Conservation (phyloP, 2,888 invertebrate genomes). For the Drosophila percnosoma region DNA sequence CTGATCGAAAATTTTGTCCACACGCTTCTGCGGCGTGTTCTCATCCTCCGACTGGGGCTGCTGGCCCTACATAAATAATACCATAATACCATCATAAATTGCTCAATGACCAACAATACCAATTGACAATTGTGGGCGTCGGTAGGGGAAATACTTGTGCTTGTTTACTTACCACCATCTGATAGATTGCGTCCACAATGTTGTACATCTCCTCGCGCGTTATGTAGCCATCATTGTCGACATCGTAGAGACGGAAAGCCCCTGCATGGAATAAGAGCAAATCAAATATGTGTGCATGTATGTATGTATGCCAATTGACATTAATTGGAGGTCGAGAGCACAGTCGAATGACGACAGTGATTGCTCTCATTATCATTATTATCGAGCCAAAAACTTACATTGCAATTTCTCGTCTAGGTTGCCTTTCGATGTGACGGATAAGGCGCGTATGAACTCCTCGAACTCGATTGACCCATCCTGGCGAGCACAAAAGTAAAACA, state of each 20-base stretch:
- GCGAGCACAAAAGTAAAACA: slow-evolving; percentile 20
- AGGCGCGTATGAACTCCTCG: slow-evolving; percentile 98
- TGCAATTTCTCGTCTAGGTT: slow-evolving; percentile 99
- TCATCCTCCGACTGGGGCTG: slow-evolving; percentile 95
- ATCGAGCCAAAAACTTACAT: slow-evolving; percentile 89
- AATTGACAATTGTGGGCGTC: background rate
- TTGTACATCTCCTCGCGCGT: slow-evolving; percentile 98
- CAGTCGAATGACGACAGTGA: slow-evolving; percentile 16
- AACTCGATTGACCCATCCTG: slow-evolving; percentile 99
- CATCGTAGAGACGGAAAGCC: slow-evolving; percentile 98
- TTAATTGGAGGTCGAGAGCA: slow-evolving; percentile 33
- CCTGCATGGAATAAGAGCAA: slow-evolving; percentile 86
- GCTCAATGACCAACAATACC: slow-evolving; percentile 7
- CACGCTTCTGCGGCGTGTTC: slow-evolving; percentile 97
- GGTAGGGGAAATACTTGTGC: background rate
- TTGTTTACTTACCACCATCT: slow-evolving; percentile 96
- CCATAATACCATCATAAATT: slow-evolving; percentile 14
- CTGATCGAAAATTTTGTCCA: slow-evolving; percentile 99
- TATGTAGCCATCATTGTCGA: slow-evolving; percentile 98
- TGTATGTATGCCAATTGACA: slow-evolving; percentile 38
- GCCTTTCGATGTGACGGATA: slow-evolving; percentile 99
- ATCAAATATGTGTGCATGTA: slow-evolving; percentile 12
- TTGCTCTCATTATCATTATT: slow-evolving; percentile 27
- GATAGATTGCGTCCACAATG: slow-evolving; percentile 98
- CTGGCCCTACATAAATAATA: slow-evolving; percentile 89